Evolutionary conservation across 2,113 vertebrate genomes (phyloP).

Genomic region (Sus scrofa): DNA sequence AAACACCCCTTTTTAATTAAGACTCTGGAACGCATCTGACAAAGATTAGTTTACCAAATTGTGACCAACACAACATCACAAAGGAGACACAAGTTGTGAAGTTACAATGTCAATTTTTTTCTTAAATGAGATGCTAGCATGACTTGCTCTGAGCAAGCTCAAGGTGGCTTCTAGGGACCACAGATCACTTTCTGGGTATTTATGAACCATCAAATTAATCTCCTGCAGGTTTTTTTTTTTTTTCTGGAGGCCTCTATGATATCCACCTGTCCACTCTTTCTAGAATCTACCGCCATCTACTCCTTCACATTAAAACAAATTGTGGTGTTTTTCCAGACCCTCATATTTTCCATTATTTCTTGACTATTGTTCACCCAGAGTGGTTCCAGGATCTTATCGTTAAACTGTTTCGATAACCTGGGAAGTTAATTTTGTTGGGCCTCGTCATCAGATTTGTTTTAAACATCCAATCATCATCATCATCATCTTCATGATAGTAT

Average conservation of each 20-base stretch:
- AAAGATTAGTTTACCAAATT: constrained; percentile 61
- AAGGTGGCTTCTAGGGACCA: not conserved
- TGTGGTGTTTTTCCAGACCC: not conserved
- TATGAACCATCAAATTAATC: not conserved
- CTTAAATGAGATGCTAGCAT: not conserved
- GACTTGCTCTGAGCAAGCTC: not conserved
- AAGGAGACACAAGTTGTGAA: constrained; percentile 29
- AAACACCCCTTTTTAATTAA: constrained; percentile 15
- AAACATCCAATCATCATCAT: not conserved
- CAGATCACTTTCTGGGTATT: not conserved
- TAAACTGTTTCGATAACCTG: constrained; percentile 8
- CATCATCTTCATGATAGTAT: not conserved
- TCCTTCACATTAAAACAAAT: not conserved
- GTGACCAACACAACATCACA: constrained; percentile 27
- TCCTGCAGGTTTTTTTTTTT: not conserved
- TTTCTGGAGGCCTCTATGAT: not conserved
- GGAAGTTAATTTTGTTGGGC: not conserved
- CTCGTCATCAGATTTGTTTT: constrained; percentile 1
- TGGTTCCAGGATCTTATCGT: not conserved
- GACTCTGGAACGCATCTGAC: not conserved
- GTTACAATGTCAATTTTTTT: not conserved
- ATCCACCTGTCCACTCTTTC: not conserved
- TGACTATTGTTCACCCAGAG: not conserved
- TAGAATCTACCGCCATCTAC: not conserved
- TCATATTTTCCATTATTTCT: not conserved